These are phyloP conservation scores for Atrichornis clamosus DNA, from an alignment of 2,113 vertebrate genomes.

Conservation along the genomic window DNA sequence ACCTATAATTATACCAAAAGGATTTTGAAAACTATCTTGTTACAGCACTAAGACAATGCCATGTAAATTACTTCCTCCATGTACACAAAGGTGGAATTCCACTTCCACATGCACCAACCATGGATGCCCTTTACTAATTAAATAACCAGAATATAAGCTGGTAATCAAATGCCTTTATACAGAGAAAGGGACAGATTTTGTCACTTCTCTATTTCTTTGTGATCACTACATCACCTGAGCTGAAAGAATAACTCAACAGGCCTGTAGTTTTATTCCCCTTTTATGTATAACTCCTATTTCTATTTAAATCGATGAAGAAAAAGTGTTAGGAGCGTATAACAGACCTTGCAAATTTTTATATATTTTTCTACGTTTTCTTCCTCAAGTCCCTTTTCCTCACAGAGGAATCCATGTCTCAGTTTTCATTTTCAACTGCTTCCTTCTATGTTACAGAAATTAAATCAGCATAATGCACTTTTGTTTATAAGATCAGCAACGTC, in stretches of 20 bases:
- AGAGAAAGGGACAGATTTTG: background rate
- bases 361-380: background rate
- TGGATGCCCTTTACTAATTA: background rate
- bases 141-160: background rate
- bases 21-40: background rate
- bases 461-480: background rate
- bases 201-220: background rate
- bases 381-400: background rate
- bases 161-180: background rate
- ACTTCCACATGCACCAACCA: background rate
- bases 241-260: background rate
- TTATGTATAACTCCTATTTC: background rate
- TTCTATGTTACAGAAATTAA: background rate
- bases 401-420: background rate
- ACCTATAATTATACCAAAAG: conserved; percentile 16
- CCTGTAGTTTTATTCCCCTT: background rate
- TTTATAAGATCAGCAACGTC: background rate
- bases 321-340: background rate
- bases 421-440: background rate
- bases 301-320: background rate
- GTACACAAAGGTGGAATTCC: background rate
- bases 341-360: background rate
- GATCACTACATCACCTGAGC: background rate
- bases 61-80: background rate
- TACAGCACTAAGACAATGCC: background rate